Evolutionary conservation across 2,113 vertebrate species (phyloP).

Genomic region (Neotragus pygmaeus): DNA sequence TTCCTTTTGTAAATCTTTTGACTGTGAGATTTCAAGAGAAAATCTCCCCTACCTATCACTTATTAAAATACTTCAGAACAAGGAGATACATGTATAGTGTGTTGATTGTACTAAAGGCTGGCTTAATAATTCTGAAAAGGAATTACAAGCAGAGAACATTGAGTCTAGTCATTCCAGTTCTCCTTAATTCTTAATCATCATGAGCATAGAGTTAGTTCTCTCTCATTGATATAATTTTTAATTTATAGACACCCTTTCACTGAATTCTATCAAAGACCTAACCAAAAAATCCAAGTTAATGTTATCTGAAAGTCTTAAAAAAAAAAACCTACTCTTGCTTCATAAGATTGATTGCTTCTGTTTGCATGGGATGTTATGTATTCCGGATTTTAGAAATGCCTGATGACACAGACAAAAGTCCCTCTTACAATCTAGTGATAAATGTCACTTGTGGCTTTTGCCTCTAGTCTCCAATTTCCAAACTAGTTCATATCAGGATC

Average conservation of each 20-base stretch:
- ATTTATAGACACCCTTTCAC: background rate
- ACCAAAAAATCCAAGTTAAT: background rate
- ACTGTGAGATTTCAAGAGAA: background rate
- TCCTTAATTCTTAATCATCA: background rate
- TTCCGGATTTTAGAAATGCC: background rate
- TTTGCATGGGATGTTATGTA: background rate
- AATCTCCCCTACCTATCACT: background rate
- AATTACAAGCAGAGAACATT: background rate
- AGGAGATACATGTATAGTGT: background rate
- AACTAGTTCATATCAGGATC: background rate
- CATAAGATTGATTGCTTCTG: background rate
- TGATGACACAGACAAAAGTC: background rate
- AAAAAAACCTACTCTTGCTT: background rate
- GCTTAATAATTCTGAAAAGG: background rate
- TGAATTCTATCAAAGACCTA: background rate
- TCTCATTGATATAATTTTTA: background rate
- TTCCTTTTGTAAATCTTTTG: background rate
- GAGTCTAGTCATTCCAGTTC: background rate
- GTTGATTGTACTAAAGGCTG: background rate
- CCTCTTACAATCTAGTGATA: background rate
- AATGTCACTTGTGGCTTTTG: background rate
- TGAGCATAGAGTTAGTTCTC: background rate
- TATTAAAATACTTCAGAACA: background rate
- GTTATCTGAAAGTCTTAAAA: background rate
- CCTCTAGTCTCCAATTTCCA: background rate